Conservation (phyloP, 1,140 invertebrate species). For the Apis cerana region DNA sequence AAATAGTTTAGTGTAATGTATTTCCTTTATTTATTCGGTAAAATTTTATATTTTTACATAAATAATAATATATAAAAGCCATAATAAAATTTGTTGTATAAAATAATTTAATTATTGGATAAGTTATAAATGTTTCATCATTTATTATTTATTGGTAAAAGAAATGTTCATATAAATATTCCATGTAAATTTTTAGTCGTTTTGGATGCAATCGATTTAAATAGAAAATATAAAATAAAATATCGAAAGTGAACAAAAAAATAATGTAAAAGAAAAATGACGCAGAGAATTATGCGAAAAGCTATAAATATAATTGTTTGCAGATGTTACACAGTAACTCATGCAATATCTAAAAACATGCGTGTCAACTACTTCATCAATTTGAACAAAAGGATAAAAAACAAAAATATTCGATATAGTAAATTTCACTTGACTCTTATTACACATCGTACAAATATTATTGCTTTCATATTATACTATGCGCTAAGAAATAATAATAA, state of each 20-base stretch:
- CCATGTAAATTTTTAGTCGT: constrained; percentile 28
- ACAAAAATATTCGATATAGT: background rate
- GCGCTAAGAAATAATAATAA: background rate
- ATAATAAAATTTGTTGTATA: background rate
- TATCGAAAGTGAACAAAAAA: background rate
- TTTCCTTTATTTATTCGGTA: background rate
- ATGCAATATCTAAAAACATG: constrained; percentile 50
- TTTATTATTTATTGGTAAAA: background rate
- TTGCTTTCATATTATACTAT: background rate
- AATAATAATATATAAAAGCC: background rate
- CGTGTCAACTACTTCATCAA: constrained; percentile 18
- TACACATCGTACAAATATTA: constrained; percentile 5
- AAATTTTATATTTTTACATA: background rate
- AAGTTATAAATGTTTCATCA: background rate
- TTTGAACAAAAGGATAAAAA: constrained; percentile 11
- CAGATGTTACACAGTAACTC: constrained; percentile 41
- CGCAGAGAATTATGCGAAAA: constrained; percentile 19
- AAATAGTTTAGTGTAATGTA: background rate
- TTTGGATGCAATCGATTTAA: constrained; percentile 50
- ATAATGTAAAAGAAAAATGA: background rate
- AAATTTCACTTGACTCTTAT: background rate
- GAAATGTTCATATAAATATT: background rate
- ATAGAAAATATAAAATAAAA: background rate
- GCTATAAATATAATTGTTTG: constrained; percentile 23
- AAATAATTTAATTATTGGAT: background rate